A percentile compares a stretch with the other conserved stretches of the same genome.
Conservation (phyloP, 2,113 vertebrate genomes). For the Chiloscyllium plagiosum region DNA sequence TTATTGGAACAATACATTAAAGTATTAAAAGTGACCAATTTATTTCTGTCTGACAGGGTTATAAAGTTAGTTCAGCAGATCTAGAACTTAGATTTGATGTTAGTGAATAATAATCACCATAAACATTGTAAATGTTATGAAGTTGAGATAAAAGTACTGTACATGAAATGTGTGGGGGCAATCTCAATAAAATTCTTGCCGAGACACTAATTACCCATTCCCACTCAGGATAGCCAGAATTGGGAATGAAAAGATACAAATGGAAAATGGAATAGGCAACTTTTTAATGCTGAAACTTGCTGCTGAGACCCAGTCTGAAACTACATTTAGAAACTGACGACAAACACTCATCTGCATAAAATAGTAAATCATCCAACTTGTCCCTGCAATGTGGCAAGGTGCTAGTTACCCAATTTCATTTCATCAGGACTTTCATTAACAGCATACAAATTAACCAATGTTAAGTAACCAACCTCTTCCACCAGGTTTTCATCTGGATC, state of each 20-base stretch:
- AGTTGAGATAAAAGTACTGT: not conserved
- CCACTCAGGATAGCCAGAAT: not conserved
- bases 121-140: not conserved
- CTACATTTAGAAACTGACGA: not conserved
- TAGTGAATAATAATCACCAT: not conserved
- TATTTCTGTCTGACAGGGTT: not conserved
- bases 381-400: not conserved
- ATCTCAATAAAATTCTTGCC: not conserved
- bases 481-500: conserved; percentile 80
- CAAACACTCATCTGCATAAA: not conserved
- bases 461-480: conserved; percentile 69
- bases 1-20: not conserved
- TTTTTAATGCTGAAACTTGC: not conserved
- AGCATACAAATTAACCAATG: not conserved
- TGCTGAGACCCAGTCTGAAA: not conserved
- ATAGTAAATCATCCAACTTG: not conserved
- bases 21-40: not conserved
- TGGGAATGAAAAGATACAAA: not conserved
- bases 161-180: not conserved
- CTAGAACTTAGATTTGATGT: not conserved
- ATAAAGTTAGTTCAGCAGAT: not conserved
- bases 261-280: not conserved
- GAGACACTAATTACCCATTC: not conserved
- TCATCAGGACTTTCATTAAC: not conserved
- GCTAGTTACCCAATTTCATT: not conserved